Base-by-base conservation (phyloP, 2,888 invertebrate genomes). In the Mystacides longicornis region DNA sequence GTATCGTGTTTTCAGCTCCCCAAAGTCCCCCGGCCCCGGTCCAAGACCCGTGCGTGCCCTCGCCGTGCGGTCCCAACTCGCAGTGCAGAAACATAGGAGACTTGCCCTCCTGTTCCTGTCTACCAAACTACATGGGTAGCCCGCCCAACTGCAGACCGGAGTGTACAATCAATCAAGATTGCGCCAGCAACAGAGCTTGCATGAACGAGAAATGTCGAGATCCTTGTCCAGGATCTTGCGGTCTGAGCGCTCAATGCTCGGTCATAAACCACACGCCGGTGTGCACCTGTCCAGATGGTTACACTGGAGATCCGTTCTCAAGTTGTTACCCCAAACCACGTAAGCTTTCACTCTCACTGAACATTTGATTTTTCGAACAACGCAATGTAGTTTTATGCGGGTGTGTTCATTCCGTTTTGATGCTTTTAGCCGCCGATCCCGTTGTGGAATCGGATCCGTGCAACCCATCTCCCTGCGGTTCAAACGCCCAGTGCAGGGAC, bases 141-240 rank as follows among this genome's bases (percentile, higher is more conserved):
- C 83, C 86, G 52, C 84, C 86, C 3, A 81, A 80, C 62, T 87
- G 86, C 64, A 75, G 81, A 37, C 83, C 85, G 1, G 84, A 85
- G 67, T 86, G 86, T 67, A 73, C 77, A 1, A 78, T 81, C 27
- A 83, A 82, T 65, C 76, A 82, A 20, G 87, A 87, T 56, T 89
- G 89, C 65, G 65, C 81, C 5, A 79, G 81, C 58, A 80, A 82
- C 56, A 70, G 77, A 57, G 81, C 86, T 7, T 87, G 86, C 64
- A 77, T 85, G 22, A 78, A 77, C 58, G 80, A 83, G 65, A 82
- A 79, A 67, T 85, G 85, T 65, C 71, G 72, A 57, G 82, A 85
- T 66, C 85, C 86, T 1, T 87, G 86, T 63, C 80, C 79, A 37
- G 85, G 85, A n/a, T 79, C 83, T 0, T 86, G 85, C 67, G 83